Evolutionary conservation across 30 jellyfish, hydroid and myxozoan genomes (phyloP).

Genomic region (Aurelia aurita complex sp. Pacific): DNA sequence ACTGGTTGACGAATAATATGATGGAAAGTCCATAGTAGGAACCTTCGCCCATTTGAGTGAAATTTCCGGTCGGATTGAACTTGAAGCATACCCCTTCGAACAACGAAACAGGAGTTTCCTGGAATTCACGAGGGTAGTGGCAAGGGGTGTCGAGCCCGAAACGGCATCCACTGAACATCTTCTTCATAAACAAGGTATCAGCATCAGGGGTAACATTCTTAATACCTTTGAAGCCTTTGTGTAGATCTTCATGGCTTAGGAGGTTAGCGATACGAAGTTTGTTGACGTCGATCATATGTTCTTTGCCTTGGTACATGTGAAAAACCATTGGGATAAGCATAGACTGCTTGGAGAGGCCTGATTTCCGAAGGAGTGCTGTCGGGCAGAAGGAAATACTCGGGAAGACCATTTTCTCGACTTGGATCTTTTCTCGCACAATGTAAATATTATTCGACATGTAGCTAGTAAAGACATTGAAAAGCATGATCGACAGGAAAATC

Average conservation of each 20-base stretch:
- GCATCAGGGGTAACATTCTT: constrained; percentile 49
- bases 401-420: constrained; percentile 42
- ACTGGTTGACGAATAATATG: constrained; percentile 50
- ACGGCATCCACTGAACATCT: constrained; percentile 61
- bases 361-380: constrained; percentile 44
- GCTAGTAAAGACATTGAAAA: constrained; percentile 52
- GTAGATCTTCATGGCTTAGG: constrained; percentile 28
- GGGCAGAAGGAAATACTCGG: constrained; percentile 71
- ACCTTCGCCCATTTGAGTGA: constrained; percentile 64
- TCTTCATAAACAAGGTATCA: constrained; percentile 33
- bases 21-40: constrained; percentile 65
- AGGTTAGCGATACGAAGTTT: constrained; percentile 46
- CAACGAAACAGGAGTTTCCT: constrained; percentile 56
- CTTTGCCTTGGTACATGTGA: constrained; percentile 14
- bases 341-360: constrained; percentile 29
- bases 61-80: constrained; percentile 58
- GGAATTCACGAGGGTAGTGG: constrained; percentile 44
- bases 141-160: constrained; percentile 65
- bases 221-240: constrained; percentile 30
- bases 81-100: constrained; percentile 65
- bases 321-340: constrained; percentile 17
- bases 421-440: constrained; percentile 51
- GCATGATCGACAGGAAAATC: constrained; percentile 44
- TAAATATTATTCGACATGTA: constrained; percentile 55
- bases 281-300: constrained; percentile 38